phyloP scores from a whole-genome alignment of 2,888 invertebrate genomes.

The Tetrapedia diversipes region DNA sequence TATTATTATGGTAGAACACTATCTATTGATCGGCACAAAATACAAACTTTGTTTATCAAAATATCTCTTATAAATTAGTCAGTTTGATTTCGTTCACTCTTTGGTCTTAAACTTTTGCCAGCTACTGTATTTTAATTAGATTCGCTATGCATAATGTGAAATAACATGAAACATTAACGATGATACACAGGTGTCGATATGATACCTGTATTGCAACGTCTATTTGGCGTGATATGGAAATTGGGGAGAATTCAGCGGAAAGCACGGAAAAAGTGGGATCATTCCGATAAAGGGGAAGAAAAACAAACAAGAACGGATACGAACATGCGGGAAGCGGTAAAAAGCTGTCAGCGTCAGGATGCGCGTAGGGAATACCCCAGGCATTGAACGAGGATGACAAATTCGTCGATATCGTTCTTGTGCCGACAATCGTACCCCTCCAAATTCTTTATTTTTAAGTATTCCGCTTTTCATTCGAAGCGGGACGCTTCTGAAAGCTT shows the following conservation, averaged over 20 bases:
- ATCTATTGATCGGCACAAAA: too few relatives aligned
- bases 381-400: slow-evolving; percentile 53
- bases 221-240: slow-evolving; percentile 31
- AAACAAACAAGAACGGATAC: slow-evolving; percentile 36
- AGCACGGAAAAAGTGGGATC: slow-evolving; percentile 28
- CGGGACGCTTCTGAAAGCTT: slow-evolving; percentile 43
- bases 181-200: background rate
- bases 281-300: slow-evolving; percentile 19
- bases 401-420: slow-evolving; percentile 56
- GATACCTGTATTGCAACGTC: background rate
- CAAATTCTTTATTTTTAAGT: slow-evolving; percentile 57
- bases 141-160: background rate
- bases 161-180: too few relatives aligned
- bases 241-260: slow-evolving; percentile 20
- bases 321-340: slow-evolving; percentile 37
- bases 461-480: slow-evolving; percentile 45
- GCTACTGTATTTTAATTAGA: too few relatives aligned
- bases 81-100: too few relatives aligned
- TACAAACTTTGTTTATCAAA: too few relatives aligned
- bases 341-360: slow-evolving; percentile 56
- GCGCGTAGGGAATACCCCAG: slow-evolving; percentile 41
- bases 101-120: too few relatives aligned
- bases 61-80: too few relatives aligned
- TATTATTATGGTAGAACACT: too few relatives aligned
- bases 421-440: slow-evolving; percentile 47